phyloP scores from a whole-genome alignment of 1,140 invertebrate genomes.

The Cydia splendana region DNA sequence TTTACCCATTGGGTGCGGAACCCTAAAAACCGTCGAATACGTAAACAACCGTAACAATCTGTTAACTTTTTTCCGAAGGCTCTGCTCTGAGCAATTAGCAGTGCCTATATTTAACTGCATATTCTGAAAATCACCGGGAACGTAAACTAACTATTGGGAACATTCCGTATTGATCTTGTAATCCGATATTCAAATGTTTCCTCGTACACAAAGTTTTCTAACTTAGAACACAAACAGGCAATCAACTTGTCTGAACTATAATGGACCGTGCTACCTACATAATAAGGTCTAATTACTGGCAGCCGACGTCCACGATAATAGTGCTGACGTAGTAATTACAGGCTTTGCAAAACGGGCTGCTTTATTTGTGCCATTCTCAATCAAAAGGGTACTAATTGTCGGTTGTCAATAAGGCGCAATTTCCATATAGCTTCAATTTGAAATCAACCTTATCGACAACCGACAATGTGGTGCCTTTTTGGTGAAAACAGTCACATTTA shows the following conservation, averaged over 20 bases:
- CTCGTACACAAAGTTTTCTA: background rate
- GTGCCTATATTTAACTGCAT: too few relatives aligned
- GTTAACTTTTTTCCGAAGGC: too few relatives aligned
- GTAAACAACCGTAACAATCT: too few relatives aligned
- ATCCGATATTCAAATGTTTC: conserved; percentile 1
- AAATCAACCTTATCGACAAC: too few relatives aligned
- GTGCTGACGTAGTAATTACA: conserved; percentile 9
- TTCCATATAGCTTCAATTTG: too few relatives aligned
- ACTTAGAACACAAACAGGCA: conserved; percentile 3
- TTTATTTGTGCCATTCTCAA: conserved; percentile 17
- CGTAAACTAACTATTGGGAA: background rate
- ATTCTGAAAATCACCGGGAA: background rate
- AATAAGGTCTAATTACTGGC: background rate
- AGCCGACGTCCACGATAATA: background rate
- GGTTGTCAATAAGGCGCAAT: too few relatives aligned
- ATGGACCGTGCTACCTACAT: background rate
- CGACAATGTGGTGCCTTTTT: too few relatives aligned
- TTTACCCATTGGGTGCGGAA: too few relatives aligned
- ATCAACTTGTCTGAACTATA: background rate
- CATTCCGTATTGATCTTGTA: background rate
- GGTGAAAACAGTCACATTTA: too few relatives aligned
- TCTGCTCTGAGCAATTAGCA: too few relatives aligned
- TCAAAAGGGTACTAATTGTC: too few relatives aligned
- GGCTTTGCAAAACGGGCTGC: background rate
- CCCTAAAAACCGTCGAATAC: too few relatives aligned